Percentiles rank a stretch among this genome's conserved stretches.
Evolutionary conservation across 2,113 vertebrate species (phyloP).

Genomic region (Trematocara nigrifrons): DNA sequence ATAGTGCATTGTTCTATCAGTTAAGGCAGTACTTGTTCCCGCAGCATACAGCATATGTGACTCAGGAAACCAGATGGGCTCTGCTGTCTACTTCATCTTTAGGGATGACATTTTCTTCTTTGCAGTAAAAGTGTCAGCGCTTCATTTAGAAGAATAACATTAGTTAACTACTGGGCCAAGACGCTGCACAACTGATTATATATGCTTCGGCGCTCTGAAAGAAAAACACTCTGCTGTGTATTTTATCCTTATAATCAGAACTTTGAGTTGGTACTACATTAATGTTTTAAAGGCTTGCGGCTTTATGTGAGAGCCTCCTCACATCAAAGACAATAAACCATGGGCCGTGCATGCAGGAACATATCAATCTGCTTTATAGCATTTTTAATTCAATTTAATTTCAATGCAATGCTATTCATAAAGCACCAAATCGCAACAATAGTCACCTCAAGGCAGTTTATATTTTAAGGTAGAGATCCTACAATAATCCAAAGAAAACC

Average conservation of each 20-base stretch:
- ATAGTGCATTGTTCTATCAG: constrained; percentile 20
- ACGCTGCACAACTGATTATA: not conserved
- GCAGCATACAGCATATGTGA: constrained; percentile 22
- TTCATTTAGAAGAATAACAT: constrained; percentile 22
- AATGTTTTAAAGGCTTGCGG: not conserved
- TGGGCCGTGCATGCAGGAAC: not conserved
- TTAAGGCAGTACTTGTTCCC: constrained; percentile 18
- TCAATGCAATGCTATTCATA: not conserved
- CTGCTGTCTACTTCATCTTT: constrained; percentile 35
- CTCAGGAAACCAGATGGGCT: constrained; percentile 55
- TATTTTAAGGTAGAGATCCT: not conserved
- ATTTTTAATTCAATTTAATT: not conserved
- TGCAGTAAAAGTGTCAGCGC: not conserved
- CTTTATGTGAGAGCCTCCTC: not conserved
- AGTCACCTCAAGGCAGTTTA: not conserved
- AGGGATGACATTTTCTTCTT: constrained; percentile 24
- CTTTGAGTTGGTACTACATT: not conserved
- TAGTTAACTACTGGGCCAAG: not conserved
- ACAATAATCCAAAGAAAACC: not conserved
- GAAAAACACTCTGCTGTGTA: not conserved
- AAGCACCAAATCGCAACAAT: not conserved
- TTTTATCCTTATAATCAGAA: not conserved
- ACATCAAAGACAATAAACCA: not conserved
- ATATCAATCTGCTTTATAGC: not conserved
- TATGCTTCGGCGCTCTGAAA: not conserved